Base-by-base conservation (phyloP, 2,797 vertebrate genomes). In the Potorous gilbertii region DNA sequence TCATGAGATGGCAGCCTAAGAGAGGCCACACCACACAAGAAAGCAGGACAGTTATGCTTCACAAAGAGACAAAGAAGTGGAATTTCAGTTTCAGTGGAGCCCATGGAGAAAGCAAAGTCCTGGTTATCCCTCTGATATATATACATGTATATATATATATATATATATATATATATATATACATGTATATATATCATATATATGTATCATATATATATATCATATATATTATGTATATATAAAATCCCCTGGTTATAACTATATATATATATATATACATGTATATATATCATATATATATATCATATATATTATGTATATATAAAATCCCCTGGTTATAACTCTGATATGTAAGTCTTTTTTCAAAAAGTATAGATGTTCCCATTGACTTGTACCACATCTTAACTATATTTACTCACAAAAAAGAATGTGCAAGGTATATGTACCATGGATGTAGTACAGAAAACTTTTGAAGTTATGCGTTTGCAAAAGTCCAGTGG, bases 391-490 rank as follows among this genome's bases (percentile, higher is more conserved):
- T 87, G 3, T 50, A 50, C n/a, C 4, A 50, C 27, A 87, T 27
- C 40, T 40, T 90, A 91, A 31, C 87, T 96, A 1, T 29, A 8
- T 29, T 0, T 91, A 94, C 74, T 96, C 94, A 92, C 95, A 96
- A 97, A 94, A 56, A 74, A 40, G 21, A 18, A 97, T 96, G 91
- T 31, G 93, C 94, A 93, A 91, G 87, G 56, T 92, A 34, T 93
- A 92, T 96, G 1, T 74, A 31, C 50, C 46, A 66, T 50, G 56
- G 40, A 1, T 93, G 21, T 54, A 55, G 55, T 94, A 28, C 13
- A 46, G 31, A 92, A 97, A 95, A 0, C 5, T 93, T 93, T 57
- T 96, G 95, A 96, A 97, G 94, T 95, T 96, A 93, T 95, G 90
- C 93, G 94, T 87, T 87, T 87, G 24, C 74, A 50, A 89, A 50